These are phyloP conservation scores for Phocoena phocoena DNA, from an alignment of 2,113 vertebrate genomes.

Conservation along the genomic window DNA sequence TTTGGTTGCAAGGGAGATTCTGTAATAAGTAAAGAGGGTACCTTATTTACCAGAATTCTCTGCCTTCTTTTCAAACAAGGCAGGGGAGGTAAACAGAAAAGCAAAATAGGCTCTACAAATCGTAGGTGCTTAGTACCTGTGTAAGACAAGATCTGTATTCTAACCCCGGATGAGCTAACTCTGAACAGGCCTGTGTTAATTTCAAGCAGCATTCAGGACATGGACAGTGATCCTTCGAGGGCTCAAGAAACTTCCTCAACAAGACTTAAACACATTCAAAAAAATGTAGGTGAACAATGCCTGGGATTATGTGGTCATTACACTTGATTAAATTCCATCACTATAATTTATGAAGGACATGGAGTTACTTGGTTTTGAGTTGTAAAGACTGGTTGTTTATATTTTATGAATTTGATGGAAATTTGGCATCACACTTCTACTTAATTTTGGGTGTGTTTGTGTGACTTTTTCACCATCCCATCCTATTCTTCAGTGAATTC, in stretches of 20 bases:
- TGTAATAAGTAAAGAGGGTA: conserved; percentile 26
- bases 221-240: not conserved
- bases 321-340: conserved; percentile 54
- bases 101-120: not conserved
- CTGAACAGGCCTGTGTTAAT: not conserved
- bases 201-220: not conserved
- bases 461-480: not conserved
- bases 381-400: not conserved
- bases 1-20: conserved; percentile 27
- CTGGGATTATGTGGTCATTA: conserved; percentile 55
- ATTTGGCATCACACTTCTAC: not conserved
- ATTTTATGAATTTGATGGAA: conserved; percentile 20
- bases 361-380: conserved; percentile 29
- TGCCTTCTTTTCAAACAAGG: not conserved
- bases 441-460: not conserved
- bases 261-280: conserved; percentile 54
- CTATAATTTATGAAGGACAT: conserved; percentile 39
- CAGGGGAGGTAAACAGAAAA: not conserved
- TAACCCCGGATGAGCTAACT: not conserved
- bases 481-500: not conserved
- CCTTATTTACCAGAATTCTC: conserved; percentile 45
- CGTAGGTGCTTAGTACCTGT: not conserved
- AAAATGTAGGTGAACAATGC: not conserved
- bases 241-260: not conserved
- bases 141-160: not conserved